A percentile compares a stretch with the other conserved stretches of the same genome.
phyloP scores from a whole-genome alignment of 1,140 invertebrate genomes.

The Papilio dardanus region DNA sequence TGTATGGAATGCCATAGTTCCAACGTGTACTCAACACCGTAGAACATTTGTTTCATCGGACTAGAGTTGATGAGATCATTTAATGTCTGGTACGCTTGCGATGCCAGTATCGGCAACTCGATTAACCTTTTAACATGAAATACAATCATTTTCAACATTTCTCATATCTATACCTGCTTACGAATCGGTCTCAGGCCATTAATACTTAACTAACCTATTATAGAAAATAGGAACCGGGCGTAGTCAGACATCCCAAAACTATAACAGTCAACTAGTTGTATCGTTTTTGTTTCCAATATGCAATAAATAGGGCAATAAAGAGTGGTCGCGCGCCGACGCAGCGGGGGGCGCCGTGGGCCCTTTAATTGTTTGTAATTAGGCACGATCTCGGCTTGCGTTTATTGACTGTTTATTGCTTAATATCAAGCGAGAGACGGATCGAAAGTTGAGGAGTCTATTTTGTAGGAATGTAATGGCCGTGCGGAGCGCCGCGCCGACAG shows the following conservation, averaged over 20 bases:
- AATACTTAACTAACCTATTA: slow-evolving; percentile 39
- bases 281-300: slow-evolving; percentile 69
- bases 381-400: slow-evolving; percentile 52
- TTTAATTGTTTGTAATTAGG: slow-evolving; percentile 73
- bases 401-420: slow-evolving; percentile 76
- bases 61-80: slow-evolving; percentile 11
- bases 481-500: slow-evolving; percentile 46
- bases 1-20: neutral
- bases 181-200: slow-evolving; percentile 36
- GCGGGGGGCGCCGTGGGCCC: slow-evolving; percentile 51
- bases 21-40: slow-evolving; percentile 7
- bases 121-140: slow-evolving; percentile 39
- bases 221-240: slow-evolving; percentile 28
- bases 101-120: slow-evolving; percentile 34
- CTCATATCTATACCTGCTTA: slow-evolving; percentile 37
- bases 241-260: slow-evolving; percentile 46
- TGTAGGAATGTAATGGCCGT: slow-evolving; percentile 41
- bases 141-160: slow-evolving; percentile 37
- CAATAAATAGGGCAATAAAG: slow-evolving; percentile 66
- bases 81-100: slow-evolving; percentile 32
- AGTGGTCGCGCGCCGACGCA: slow-evolving; percentile 45
- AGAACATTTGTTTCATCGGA: slow-evolving; percentile 17
- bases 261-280: slow-evolving; percentile 48
- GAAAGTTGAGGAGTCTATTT: slow-evolving; percentile 46
- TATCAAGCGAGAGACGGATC: slow-evolving; percentile 46